Conservation (phyloP, 37 sponge, comb jelly and placozoan genomes). For the Diacarnus erythraeanus region DNA sequence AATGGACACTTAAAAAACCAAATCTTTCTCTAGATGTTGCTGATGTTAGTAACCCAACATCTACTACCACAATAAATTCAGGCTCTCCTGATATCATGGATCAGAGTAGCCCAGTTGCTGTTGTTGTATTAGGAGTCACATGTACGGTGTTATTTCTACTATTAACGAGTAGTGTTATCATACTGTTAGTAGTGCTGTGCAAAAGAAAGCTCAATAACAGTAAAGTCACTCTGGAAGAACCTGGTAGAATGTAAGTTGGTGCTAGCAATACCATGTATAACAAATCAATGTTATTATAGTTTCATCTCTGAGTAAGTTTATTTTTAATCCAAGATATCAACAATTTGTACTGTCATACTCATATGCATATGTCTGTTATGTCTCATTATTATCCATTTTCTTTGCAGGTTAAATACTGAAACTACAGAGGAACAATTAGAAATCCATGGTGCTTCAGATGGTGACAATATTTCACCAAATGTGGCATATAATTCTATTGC, state of each 20-base stretch:
- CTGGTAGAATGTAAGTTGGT: background rate
- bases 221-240: background rate
- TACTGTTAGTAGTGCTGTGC: background rate
- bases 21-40: background rate
- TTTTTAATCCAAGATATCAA: too few species aligned
- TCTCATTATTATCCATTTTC: too few species aligned
- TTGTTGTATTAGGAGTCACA: background rate
- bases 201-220: background rate
- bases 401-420: too few species aligned
- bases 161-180: background rate
- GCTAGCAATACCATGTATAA: background rate
- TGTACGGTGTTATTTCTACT: slow-evolving; percentile 4
- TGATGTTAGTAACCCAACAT: background rate
- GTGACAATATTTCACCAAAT: too few species aligned
- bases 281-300: too few species aligned
- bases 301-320: too few species aligned
- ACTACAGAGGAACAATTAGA: too few species aligned
- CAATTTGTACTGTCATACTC: too few species aligned
- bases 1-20: too few species aligned
- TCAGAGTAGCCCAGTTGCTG: too few species aligned
- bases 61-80: slow-evolving; percentile 1
- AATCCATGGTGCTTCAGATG: too few species aligned
- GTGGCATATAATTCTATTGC: too few species aligned
- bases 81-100: background rate
- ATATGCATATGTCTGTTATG: background rate